Evolutionary conservation across 2,888 invertebrate genomes (phyloP).

Genomic region (Drosophila colorata): DNA sequence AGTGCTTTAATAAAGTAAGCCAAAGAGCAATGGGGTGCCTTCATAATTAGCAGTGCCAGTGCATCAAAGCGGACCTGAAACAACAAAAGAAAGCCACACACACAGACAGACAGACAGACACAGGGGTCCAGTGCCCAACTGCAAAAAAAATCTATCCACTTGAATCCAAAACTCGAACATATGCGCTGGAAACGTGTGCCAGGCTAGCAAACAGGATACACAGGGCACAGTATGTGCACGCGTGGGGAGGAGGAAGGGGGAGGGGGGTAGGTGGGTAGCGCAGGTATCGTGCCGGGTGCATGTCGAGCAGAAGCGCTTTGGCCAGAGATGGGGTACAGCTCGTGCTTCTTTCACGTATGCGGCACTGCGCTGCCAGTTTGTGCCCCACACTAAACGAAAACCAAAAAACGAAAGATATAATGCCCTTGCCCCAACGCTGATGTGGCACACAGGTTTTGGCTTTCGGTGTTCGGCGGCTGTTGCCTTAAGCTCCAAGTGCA

Average conservation of each 20-base stretch:
- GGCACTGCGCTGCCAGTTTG: no score
- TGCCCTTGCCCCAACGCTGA: conserved; percentile 18
- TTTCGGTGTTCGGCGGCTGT: conserved; percentile 23
- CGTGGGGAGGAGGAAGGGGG: conserved; percentile 7
- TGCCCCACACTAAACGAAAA: background rate
- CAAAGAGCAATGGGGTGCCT: conserved; percentile 12
- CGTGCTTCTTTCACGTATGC: conserved; percentile 22
- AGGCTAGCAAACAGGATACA: conserved; percentile 48
- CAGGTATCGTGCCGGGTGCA: conserved; percentile 36
- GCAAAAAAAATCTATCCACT: conserved; percentile 50
- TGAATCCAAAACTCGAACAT: conserved; percentile 57
- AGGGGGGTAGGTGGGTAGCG: conserved; percentile 5
- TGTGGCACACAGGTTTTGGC: conserved; percentile 44
- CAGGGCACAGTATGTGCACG: conserved; percentile 18
- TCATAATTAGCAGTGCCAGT: conserved; percentile 30
- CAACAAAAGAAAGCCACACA: conserved; percentile 16
- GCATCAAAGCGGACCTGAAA: conserved; percentile 21
- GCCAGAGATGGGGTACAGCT: conserved; percentile 24
- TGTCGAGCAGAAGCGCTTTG: conserved; percentile 38
- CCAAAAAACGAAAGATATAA: conserved; percentile 3
- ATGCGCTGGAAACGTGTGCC: conserved; percentile 48
- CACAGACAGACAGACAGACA: no score
- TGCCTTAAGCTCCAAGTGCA: conserved; percentile 54
- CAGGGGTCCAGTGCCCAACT: conserved; percentile 6
- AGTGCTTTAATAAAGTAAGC: conserved; percentile 6